Conservation (phyloP, 2,797 vertebrate species). For the Hylomyscus alleni region DNA sequence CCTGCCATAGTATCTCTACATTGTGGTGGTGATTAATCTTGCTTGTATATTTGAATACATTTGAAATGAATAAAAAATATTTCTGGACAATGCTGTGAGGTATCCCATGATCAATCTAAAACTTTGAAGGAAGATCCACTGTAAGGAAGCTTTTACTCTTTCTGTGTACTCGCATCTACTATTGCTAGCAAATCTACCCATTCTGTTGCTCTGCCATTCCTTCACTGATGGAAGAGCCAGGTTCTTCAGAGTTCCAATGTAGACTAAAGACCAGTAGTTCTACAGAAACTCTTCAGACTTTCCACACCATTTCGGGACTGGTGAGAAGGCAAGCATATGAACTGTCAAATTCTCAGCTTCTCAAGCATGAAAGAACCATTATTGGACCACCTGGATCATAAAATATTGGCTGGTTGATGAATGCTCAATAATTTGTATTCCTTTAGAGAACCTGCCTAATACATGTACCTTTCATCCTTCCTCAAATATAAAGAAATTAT, state of each 20-base stretch:
- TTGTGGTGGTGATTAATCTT: no score
- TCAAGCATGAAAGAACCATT: no score
- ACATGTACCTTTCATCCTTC: background rate
- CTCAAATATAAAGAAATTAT: background rate
- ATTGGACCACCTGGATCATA: background rate
- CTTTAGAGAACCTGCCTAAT: background rate
- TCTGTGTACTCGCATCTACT: no score
- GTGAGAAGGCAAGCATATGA: no score
- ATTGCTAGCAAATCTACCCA: background rate
- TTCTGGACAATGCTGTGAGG: background rate
- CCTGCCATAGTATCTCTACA: no score
- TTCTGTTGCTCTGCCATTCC: background rate
- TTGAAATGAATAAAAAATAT: no score
- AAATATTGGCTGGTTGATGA: background rate
- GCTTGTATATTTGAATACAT: no score
- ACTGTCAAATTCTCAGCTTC: background rate
- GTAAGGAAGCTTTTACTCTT: background rate
- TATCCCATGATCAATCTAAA: background rate
- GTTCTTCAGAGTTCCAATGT: background rate
- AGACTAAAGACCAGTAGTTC: background rate
- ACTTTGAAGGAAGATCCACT: no score
- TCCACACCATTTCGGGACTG: background rate
- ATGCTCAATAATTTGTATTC: background rate
- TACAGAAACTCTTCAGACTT: background rate
- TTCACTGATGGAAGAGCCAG: background rate